These are phyloP conservation scores for Scyliorhinus canicula DNA, from an alignment of 2,797 vertebrate genomes.

Conservation along the genomic window DNA sequence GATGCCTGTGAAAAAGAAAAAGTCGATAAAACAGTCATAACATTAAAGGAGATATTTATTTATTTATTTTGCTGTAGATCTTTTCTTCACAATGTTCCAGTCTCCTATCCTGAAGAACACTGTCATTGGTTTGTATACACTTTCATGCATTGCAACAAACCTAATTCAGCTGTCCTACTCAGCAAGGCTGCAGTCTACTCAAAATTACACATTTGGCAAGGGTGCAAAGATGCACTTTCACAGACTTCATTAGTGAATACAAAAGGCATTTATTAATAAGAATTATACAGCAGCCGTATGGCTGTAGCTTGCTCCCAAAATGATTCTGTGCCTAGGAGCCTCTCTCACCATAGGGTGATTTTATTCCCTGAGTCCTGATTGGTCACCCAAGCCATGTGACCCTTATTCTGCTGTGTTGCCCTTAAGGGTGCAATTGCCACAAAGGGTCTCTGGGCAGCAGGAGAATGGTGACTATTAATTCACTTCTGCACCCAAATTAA, in stretches of 20 bases:
- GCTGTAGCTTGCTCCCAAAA: too few relatives aligned
- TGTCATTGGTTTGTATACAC: neutral
- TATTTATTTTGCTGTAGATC: neutral
- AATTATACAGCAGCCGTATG: too few relatives aligned
- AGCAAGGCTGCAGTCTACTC: neutral
- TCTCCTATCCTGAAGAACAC: neutral
- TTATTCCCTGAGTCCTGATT: too few relatives aligned
- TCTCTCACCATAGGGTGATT: too few relatives aligned
- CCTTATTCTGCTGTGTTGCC: too few relatives aligned
- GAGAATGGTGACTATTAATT: neutral
- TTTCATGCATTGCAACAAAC: neutral
- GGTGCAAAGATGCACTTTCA: too few relatives aligned
- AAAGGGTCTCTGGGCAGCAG: neutral
- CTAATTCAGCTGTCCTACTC: neutral
- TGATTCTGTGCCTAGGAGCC: too few relatives aligned
- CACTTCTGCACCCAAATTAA: neutral
- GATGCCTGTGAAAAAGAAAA: neutral
- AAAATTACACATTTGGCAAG: too few relatives aligned
- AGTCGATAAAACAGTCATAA: neutral
- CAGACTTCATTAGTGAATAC: too few relatives aligned
- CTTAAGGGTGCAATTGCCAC: too few relatives aligned
- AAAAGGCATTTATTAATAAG: too few relatives aligned
- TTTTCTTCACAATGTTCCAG: neutral
- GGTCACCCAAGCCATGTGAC: too few relatives aligned
- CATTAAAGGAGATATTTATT: neutral